Evolutionary conservation across 2,113 vertebrate genomes (phyloP).

Genomic region (Microtus montanus): DNA sequence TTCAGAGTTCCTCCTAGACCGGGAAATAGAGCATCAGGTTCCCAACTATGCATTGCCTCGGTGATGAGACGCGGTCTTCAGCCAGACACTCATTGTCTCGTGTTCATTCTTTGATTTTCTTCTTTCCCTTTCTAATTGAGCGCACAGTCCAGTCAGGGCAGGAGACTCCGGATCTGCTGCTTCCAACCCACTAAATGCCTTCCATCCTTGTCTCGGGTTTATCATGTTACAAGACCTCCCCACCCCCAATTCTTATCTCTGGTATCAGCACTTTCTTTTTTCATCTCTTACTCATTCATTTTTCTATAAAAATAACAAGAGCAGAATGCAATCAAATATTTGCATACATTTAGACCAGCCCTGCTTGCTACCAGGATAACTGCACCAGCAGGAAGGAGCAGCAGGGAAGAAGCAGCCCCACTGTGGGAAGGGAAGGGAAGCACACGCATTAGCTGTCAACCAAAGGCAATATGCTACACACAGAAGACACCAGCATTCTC

Average conservation of each 20-base stretch:
- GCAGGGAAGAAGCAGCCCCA: too few relatives aligned
- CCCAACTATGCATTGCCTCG: not conserved
- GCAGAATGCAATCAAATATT: constrained; percentile 34
- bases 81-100: not conserved
- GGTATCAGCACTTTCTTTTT: not conserved
- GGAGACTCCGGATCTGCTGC: not conserved
- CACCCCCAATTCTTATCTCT: not conserved
- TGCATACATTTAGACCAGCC: not conserved
- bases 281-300: not conserved
- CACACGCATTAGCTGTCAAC: rapidly evolving
- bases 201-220: not conserved
- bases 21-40: not conserved
- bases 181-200: not conserved
- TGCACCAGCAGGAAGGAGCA: not conserved
- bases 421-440: not conserved
- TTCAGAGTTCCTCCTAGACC: not conserved
- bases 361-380: not conserved
- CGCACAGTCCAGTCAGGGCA: not conserved
- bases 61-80: not conserved
- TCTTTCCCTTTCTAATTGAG: constrained; percentile 4
- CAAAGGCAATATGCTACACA: not conserved
- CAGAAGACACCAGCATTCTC: rapidly evolving
- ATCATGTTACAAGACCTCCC: not conserved
- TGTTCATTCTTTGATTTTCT: not conserved
- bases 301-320: constrained; percentile 40